These are phyloP conservation scores for Ochropleura plecta DNA, from an alignment of 2,888 invertebrate genomes.

Conservation along the genomic window DNA sequence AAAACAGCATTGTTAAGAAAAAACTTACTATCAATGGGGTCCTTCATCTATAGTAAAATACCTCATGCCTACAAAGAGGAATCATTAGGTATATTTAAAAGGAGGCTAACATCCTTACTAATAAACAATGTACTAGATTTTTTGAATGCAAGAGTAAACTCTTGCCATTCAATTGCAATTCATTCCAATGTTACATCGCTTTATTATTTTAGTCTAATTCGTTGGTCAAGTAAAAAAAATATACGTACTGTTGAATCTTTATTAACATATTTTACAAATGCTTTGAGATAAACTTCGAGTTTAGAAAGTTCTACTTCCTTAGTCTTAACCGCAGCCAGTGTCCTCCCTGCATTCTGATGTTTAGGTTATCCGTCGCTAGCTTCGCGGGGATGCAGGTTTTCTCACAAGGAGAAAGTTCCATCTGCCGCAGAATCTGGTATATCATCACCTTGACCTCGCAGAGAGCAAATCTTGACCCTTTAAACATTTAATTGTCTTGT, in stretches of 20 bases:
- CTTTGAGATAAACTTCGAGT: neutral
- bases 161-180: no score
- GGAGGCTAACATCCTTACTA: no score
- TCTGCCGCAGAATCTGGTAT: constrained; percentile 77
- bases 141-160: no score
- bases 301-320: constrained; percentile 33
- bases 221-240: no score
- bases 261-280: neutral
- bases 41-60: no score
- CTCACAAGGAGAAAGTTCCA: constrained; percentile 76
- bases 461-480: constrained; percentile 81
- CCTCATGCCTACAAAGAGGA: no score
- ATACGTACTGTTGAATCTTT: neutral
- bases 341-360: constrained; percentile 74
- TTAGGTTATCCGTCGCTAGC: constrained; percentile 69
- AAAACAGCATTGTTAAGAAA: no score
- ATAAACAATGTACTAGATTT: no score
- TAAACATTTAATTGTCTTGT: neutral
- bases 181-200: no score
- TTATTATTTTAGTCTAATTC: no score
- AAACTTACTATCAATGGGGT: no score
- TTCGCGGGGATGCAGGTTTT: constrained; percentile 74
- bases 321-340: constrained; percentile 74
- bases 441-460: constrained; percentile 81
- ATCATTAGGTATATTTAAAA: no score